Percentiles rank a stretch among this genome's conserved stretches.
Conservation (phyloP, 2,888 invertebrate genomes). For the Campoletis raptor region DNA sequence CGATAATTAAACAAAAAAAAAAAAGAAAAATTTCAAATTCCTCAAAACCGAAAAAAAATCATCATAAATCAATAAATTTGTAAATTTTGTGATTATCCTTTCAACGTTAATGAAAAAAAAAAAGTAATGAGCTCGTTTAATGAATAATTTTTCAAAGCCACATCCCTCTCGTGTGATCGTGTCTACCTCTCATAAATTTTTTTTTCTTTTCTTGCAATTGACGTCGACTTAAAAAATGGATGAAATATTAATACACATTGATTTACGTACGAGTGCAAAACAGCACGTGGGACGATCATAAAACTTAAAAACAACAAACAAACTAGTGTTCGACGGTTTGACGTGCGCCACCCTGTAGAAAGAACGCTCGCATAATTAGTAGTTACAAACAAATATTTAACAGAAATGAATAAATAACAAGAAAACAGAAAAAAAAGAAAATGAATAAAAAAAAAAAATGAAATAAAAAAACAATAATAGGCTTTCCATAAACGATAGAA, state of each 20-base stretch:
- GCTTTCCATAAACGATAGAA: slow-evolving; percentile 79
- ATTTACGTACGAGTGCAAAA: slow-evolving; percentile 30
- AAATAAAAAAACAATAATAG: slow-evolving; percentile 79
- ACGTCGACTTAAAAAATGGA: not conserved
- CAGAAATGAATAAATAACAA: slow-evolving; percentile 66
- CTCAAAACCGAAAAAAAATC: not conserved
- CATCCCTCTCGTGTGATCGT: slow-evolving; percentile 14
- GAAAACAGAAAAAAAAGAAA: slow-evolving; percentile 69
- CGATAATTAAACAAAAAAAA: not conserved
- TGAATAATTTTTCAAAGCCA: not conserved
- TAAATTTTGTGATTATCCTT: not conserved
- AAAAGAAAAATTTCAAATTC: not conserved
- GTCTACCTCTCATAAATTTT: not conserved
- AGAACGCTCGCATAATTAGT: slow-evolving; percentile 71
- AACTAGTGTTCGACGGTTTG: slow-evolving; percentile 45
- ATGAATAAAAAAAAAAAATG: too few species aligned
- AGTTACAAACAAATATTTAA: slow-evolving; percentile 69
- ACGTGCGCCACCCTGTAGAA: slow-evolving; percentile 64
- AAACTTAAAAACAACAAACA: not conserved
- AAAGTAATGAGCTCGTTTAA: not conserved
- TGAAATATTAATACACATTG: not conserved
- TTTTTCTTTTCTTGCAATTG: not conserved
- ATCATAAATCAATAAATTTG: not conserved
- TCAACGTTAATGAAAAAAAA: not conserved
- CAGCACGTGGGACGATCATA: slow-evolving; percentile 32